A percentile compares a stretch with the other conserved stretches of the same genome.
Evolutionary conservation across 2,888 invertebrate genomes (phyloP).

Genomic region (Drosophila seclusa): DNA sequence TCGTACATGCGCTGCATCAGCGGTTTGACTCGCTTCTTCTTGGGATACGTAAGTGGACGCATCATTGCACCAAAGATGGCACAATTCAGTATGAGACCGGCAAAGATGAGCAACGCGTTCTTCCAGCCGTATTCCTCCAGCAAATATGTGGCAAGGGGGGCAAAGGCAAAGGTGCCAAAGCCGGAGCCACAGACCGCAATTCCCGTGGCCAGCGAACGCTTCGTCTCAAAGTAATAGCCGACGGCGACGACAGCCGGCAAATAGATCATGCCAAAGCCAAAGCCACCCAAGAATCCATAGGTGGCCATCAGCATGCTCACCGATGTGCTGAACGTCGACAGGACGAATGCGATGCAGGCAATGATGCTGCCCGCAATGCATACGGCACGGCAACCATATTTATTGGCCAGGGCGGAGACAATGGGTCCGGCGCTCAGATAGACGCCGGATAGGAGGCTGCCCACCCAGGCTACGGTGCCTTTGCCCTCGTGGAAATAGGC

Average conservation of each 20-base stretch:
- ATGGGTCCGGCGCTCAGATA: slow-evolving; percentile 98
- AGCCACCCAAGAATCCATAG: slow-evolving; percentile 96
- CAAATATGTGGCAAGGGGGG: slow-evolving; percentile 93
- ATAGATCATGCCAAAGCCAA: slow-evolving; percentile 97
- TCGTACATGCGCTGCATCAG: slow-evolving; percentile 96
- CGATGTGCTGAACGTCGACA: slow-evolving; percentile 94
- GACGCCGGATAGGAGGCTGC: slow-evolving; percentile 97
- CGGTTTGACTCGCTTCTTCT: slow-evolving; percentile 88
- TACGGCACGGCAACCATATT: slow-evolving; percentile 96
- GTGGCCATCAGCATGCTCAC: slow-evolving; percentile 96
- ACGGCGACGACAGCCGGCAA: slow-evolving; percentile 98
- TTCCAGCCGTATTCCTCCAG: slow-evolving; percentile 94
- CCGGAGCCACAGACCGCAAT: slow-evolving; percentile 98
- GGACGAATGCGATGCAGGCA: slow-evolving; percentile 92
- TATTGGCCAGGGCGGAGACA: slow-evolving; percentile 97
- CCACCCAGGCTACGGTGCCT: slow-evolving; percentile 96
- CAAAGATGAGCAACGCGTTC: slow-evolving; percentile 94
- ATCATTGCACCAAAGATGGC: slow-evolving; percentile 91
- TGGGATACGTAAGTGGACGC: slow-evolving; percentile 85
- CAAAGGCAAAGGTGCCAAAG: slow-evolving; percentile 97
- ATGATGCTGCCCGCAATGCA: slow-evolving; percentile 96
- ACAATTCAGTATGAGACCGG: slow-evolving; percentile 96
- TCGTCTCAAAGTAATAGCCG: slow-evolving; percentile 98
- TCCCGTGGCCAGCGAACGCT: slow-evolving; percentile 96
- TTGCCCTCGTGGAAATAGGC: slow-evolving; percentile 93